A percentile compares a stretch with the other conserved stretches of the same genome.
These are phyloP conservation scores for Nothobranchius kuhntae DNA, from an alignment of 2,113 vertebrate genomes.

Conservation along the genomic window DNA sequence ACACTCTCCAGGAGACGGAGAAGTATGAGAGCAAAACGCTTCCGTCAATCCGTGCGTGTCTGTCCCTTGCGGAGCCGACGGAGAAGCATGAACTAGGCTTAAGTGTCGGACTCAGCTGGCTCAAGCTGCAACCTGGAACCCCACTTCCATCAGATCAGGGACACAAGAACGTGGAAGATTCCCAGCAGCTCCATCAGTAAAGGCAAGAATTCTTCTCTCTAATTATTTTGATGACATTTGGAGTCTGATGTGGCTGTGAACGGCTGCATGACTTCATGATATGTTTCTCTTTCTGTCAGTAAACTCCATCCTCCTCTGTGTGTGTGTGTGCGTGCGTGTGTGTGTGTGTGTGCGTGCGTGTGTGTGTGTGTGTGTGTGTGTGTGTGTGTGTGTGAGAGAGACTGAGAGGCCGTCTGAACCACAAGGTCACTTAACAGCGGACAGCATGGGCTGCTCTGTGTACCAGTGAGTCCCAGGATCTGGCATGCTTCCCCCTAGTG, in stretches of 20 bases:
- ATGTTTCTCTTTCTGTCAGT: slow-evolving; percentile 20
- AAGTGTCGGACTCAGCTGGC: background rate
- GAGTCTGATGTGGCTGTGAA: slow-evolving; percentile 41
- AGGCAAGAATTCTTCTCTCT: slow-evolving; percentile 4
- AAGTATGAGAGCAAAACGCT: too few species aligned
- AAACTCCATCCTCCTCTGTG: slow-evolving; percentile 39
- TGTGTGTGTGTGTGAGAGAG: slow-evolving; percentile 39
- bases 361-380: background rate
- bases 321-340: background rate
- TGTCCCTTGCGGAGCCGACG: too few species aligned
- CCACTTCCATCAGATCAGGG: too few species aligned
- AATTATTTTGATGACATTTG: slow-evolving; percentile 35
- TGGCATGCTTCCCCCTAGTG: slow-evolving; percentile 74
- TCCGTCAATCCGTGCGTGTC: too few species aligned
- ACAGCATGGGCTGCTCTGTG: slow-evolving; percentile 78
- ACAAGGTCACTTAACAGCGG: slow-evolving; percentile 69
- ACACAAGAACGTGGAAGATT: too few species aligned
- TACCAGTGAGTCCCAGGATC: slow-evolving; percentile 83
- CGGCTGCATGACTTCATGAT: slow-evolving; percentile 54
- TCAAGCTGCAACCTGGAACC: background rate
- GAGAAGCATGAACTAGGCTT: too few species aligned
- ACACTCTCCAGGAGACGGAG: too few species aligned
- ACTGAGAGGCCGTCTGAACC: slow-evolving; percentile 51
- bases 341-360: slow-evolving; percentile 33
- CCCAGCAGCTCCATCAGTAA: slow-evolving; percentile 22